A percentile compares a stretch with the other conserved stretches of the same genome.
Evolutionary conservation across 2,113 vertebrate genomes (phyloP).

Genomic region (Lophotis ruficrista): DNA sequence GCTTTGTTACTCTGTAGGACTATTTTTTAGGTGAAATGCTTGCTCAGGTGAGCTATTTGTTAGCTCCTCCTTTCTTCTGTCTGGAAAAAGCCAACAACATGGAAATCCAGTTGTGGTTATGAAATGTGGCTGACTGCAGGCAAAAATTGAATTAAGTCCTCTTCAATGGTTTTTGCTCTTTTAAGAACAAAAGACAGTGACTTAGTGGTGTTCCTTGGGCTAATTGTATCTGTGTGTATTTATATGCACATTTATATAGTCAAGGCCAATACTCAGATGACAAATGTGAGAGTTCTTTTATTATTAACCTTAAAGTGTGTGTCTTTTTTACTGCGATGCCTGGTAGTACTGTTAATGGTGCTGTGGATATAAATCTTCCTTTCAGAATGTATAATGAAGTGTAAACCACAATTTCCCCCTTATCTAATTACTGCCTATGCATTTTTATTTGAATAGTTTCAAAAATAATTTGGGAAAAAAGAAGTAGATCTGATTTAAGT

Average conservation of each 20-base stretch:
- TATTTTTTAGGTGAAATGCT: conserved; percentile 4
- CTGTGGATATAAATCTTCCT: not conserved
- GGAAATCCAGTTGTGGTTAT: not conserved
- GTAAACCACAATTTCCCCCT: not conserved
- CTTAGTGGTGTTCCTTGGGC: not conserved
- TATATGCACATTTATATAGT: not conserved
- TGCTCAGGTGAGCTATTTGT: conserved; percentile 26
- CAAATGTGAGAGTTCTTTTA: not conserved
- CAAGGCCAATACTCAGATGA: not conserved
- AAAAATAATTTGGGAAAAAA: not conserved
- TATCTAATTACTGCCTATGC: not conserved
- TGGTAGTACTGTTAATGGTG: not conserved
- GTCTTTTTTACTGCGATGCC: not conserved
- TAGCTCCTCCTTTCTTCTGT: not conserved
- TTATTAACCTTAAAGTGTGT: not conserved
- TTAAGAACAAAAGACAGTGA: not conserved
- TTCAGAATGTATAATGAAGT: not conserved
- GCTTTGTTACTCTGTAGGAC: conserved; percentile 58
- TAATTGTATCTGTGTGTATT: not conserved
- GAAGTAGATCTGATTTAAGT: not conserved
- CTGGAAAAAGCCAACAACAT: conserved; percentile 12
- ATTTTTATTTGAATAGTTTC: not conserved
- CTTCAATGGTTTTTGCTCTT: not conserved
- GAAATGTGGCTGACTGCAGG: not conserved
- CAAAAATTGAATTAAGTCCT: not conserved